These are phyloP conservation scores for Emydura subglobosa DNA, from an alignment of 2,113 vertebrate genomes.

Conservation along the genomic window DNA sequence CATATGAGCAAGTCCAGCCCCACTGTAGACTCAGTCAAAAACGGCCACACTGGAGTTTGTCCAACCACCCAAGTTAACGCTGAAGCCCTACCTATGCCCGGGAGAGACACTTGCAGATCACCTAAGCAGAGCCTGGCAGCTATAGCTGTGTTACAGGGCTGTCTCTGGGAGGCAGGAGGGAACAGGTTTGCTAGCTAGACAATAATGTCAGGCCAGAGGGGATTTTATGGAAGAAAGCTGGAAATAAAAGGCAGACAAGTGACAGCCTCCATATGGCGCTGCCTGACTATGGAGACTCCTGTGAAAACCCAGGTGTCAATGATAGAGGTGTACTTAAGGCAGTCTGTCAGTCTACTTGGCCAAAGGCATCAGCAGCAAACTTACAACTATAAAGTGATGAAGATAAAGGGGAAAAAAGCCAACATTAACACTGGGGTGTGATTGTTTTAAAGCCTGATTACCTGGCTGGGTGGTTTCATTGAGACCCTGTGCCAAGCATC, in stretches of 20 bases:
- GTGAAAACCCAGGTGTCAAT: background rate
- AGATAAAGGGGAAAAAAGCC: slow-evolving; percentile 17
- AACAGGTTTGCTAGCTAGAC: background rate
- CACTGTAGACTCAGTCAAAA: too few species aligned
- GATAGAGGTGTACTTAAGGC: too few species aligned
- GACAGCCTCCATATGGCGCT: background rate
- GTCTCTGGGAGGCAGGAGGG: background rate
- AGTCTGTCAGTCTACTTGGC: background rate
- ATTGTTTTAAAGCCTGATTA: slow-evolving; percentile 58
- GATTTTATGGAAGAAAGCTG: background rate
- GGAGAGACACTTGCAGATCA: background rate
- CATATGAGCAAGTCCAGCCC: too few species aligned
- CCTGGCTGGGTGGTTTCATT: slow-evolving; percentile 72
- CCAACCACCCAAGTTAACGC: background rate
- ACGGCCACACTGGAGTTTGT: background rate
- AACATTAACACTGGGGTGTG: slow-evolving; percentile 50
- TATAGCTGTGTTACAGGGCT: background rate
- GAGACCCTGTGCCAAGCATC: slow-evolving; percentile 71
- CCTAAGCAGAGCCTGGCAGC: background rate
- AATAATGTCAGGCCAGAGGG: background rate
- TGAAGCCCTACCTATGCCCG: background rate
- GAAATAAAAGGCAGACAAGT: background rate
- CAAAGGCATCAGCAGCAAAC: slow-evolving; percentile 46
- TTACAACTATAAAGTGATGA: slow-evolving; percentile 23
- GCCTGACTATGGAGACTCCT: background rate